Base-by-base conservation (phyloP, 37 sponge, comb jelly and placozoan genomes). In the Cladorhizidae sp. region DNA sequence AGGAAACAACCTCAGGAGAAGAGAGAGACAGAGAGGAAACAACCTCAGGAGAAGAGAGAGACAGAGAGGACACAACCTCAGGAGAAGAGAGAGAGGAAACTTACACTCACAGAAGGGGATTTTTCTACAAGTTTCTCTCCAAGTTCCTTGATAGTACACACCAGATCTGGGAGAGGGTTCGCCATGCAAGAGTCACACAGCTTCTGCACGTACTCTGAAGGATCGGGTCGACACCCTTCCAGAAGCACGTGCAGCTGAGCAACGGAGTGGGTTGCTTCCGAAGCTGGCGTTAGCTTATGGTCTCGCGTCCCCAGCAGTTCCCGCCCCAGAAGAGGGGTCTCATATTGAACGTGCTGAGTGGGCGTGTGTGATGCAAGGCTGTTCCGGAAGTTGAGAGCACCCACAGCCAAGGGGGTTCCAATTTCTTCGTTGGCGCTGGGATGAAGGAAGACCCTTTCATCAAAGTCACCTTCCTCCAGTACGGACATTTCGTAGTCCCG, bases 371-470 rank as follows among this genome's bases (percentile, higher is more conserved):
- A n/a, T 43, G 21, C 43, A 12, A 80, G 77, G 63, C 61, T 37
- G 11, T 28, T 32, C 18, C 26, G 63, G 25, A 55, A 31, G 59
- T 36, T 57, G 20, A 7, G 28, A n/a, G 40, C 58, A 15, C 62
- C 43, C 63, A 76, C 62, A 42, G 56, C 67, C 49, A 54, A 14
- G 3, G 95, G 93, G 21, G 93, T 95, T 9, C 93, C 93, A 52
- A 92, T 88, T 63, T 95, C 86, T 67, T 69, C 77, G 12, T 72
- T 81, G 33, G 93, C 89, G 56, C 80, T 88, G 9, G 75, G 86
- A 57, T 84, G 82, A 18, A 95, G 87, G 79, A 95, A 95, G 49
- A 95, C 86, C 43, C 92, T 64, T 80, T 95, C 96, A 70, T 95
- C 96, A 83, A 95, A 92, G 29, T 95, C 96, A 9, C 96, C 96